Conservation (phyloP, 1,140 invertebrate genomes). For the Pogonus chalceus region DNA sequence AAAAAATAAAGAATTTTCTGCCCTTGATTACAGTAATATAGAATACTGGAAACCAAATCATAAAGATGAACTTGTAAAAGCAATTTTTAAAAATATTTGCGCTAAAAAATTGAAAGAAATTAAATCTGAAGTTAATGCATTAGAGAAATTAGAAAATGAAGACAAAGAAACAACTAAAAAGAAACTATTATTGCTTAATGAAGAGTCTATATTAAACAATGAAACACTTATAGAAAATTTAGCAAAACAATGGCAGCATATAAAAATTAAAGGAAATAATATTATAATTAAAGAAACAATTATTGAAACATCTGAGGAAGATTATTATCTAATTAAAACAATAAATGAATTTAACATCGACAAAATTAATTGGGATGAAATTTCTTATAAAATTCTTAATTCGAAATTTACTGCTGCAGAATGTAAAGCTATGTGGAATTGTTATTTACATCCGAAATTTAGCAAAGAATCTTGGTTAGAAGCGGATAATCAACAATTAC, state of each 20-base stretch:
- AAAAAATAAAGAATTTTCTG: conserved; percentile 21
- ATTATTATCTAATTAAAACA: no score
- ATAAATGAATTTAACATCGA: no score
- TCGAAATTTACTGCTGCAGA: conserved; percentile 40
- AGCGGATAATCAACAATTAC: conserved; percentile 44
- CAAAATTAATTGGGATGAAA: conserved; percentile 21
- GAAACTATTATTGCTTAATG: no score
- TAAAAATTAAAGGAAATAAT: no score
- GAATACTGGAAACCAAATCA: conserved; percentile 19
- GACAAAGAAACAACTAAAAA: conserved; percentile 3
- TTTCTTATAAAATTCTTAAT: conserved; percentile 18
- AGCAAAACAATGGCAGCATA: no score
- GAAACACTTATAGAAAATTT: no score
- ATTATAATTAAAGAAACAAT: no score
- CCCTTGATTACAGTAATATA: conserved; percentile 16
- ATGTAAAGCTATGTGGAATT: conserved; percentile 53
- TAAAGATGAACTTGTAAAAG: conserved; percentile 3
- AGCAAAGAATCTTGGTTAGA: conserved; percentile 49
- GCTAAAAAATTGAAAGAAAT: background rate
- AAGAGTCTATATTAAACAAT: no score
- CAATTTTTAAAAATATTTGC: background rate
- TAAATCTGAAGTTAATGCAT: background rate
- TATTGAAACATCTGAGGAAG: no score
- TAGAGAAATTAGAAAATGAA: conserved; percentile 9
- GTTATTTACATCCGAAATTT: conserved; percentile 52